A percentile compares a stretch with the other conserved stretches of the same genome.
Evolutionary conservation across 2,888 invertebrate species (phyloP).

Genomic region (Rhimphoctona megacephalus): DNA sequence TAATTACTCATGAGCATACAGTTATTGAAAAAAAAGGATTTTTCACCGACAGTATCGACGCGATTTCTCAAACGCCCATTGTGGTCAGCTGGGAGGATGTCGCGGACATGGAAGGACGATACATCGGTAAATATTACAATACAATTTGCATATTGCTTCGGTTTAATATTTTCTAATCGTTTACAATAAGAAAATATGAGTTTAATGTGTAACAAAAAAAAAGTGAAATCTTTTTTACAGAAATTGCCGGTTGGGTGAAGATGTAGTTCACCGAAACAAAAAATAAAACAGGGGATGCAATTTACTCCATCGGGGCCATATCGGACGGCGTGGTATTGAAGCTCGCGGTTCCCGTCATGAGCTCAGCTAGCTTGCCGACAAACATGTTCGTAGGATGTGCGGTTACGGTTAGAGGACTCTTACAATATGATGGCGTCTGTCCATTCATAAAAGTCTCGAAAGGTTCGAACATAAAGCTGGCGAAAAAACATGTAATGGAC

Average conservation of each 20-base stretch:
- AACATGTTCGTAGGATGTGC: neutral
- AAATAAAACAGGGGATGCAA: neutral
- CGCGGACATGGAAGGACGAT: constrained; percentile 6
- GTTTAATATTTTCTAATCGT: neutral
- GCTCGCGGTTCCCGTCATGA: neutral
- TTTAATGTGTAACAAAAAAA: neutral
- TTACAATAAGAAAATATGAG: neutral
- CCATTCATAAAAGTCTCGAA: neutral
- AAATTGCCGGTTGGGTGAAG: neutral
- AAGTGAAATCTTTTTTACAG: constrained; percentile 3
- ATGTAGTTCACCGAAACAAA: neutral
- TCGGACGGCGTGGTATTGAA: neutral
- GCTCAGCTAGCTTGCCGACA: neutral
- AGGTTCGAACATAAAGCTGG: neutral
- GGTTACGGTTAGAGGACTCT: neutral
- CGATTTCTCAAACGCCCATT: neutral
- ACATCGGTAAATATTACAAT: neutral
- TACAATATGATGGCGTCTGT: constrained; percentile 1
- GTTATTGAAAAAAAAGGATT: neutral
- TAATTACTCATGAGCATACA: neutral
- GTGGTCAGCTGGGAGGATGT: constrained; percentile 20
- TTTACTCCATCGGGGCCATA: neutral
- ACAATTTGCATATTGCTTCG: neutral
- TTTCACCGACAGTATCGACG: constrained; percentile 3
- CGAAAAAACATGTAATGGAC: neutral